phyloP scores from a whole-genome alignment of 2,888 invertebrate genomes.

The Neoaliturus tenellus region DNA sequence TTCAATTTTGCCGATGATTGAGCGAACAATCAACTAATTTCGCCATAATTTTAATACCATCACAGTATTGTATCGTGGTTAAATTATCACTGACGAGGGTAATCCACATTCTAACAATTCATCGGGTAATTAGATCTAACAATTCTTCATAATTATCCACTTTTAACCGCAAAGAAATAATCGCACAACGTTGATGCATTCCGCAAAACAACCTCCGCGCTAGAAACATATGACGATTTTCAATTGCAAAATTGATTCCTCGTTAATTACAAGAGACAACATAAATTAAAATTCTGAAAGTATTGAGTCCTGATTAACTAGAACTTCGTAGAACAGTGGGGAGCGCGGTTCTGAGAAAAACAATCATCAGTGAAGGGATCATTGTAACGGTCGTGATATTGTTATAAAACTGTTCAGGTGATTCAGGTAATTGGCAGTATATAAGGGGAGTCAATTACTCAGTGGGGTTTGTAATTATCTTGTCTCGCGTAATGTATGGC shows the following conservation, averaged over 20 bases:
- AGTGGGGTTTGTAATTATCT: neutral
- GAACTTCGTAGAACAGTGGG: neutral
- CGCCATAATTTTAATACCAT: no score
- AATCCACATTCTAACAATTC: no score
- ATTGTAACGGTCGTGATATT: neutral
- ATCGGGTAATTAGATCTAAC: no score
- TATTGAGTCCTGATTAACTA: neutral
- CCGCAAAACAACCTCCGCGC: no score
- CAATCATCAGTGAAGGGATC: neutral
- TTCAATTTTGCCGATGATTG: no score
- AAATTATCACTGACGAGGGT: no score
- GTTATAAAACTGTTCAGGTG: neutral
- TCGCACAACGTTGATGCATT: no score
- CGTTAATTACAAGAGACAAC: neutral
- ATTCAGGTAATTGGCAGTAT: neutral
- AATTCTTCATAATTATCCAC: no score
- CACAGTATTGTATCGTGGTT: no score
- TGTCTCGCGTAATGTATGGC: neutral
- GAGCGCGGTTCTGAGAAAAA: neutral
- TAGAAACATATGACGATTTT: neutral
- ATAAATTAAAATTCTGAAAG: neutral
- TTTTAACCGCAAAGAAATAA: no score
- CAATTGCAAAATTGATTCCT: neutral
- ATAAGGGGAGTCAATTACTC: slow-evolving; percentile 1
- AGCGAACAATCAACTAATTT: no score